Conservation (phyloP, 2,888 invertebrate species). For the Rhogogaster chlorosoma region DNA sequence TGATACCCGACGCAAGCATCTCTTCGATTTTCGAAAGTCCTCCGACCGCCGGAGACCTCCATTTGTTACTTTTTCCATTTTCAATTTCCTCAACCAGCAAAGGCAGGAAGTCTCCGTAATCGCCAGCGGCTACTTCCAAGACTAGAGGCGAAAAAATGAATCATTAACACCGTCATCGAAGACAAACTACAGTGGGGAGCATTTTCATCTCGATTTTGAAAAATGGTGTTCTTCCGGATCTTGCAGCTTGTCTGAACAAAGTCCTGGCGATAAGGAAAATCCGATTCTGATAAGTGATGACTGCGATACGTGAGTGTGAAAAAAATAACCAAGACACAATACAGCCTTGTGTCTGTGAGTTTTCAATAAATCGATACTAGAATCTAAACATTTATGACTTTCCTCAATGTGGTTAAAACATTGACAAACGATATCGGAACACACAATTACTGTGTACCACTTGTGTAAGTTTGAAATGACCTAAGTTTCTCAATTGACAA, state of each 20-base stretch:
- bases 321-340: background rate
- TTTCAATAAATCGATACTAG: background rate
- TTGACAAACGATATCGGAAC: background rate
- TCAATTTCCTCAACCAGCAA: slow-evolving; percentile 82
- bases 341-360: background rate
- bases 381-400: background rate
- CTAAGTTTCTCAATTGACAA: background rate
- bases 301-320: background rate
- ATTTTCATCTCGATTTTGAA: background rate
- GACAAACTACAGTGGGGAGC: background rate
- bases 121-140: slow-evolving; percentile 90
- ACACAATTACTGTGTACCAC: background rate
- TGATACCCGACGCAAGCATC: slow-evolving; percentile 79
- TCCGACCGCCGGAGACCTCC: slow-evolving; percentile 75
- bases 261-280: background rate
- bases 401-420: background rate
- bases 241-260: background rate
- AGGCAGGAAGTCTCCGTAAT: slow-evolving; percentile 83
- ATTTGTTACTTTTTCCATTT: slow-evolving; percentile 82
- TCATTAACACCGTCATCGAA: background rate
- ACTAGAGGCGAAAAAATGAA: slow-evolving; percentile 78
- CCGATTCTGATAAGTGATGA: background rate
- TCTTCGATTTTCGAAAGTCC: slow-evolving; percentile 71
- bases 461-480: background rate
- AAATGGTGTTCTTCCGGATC: background rate